A percentile compares a stretch with the other conserved stretches of the same genome.
Conservation (phyloP, 2,113 vertebrate species). For the Anoura caudifer region DNA sequence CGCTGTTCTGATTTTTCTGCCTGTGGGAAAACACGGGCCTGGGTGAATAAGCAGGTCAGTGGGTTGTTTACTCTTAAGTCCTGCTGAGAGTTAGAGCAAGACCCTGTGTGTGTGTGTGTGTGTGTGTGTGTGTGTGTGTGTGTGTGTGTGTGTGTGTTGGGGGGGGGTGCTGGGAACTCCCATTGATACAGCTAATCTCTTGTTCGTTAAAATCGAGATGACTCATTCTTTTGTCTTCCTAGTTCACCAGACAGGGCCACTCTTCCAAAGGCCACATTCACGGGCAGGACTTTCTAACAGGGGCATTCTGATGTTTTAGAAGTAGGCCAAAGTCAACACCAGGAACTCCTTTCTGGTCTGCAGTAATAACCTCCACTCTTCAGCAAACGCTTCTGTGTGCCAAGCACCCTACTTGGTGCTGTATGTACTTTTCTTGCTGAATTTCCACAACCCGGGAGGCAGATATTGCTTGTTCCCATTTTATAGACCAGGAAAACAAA, state of each 20-base stretch:
- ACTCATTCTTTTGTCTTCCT: not conserved
- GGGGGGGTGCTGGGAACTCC: not conserved
- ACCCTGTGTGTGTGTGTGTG: not conserved
- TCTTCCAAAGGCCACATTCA: conserved; percentile 25
- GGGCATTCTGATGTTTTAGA: conserved; percentile 33
- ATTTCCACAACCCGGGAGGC: not conserved
- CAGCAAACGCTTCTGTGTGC: not conserved
- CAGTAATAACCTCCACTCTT: not conserved
- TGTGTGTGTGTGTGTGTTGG: no score
- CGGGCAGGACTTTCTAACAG: not conserved
- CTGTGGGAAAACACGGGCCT: not conserved
- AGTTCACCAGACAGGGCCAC: not conserved
- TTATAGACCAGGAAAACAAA: not conserved
- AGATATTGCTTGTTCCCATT: not conserved
- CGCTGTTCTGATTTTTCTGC: not conserved
- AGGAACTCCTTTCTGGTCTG: not conserved
- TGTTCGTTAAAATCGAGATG: not conserved
- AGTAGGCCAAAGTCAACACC: conserved; percentile 37
- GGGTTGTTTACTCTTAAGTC: not conserved
- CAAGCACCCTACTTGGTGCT: not conserved
- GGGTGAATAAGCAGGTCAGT: conserved; percentile 7
- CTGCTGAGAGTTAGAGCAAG: not conserved
- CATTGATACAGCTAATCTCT: not conserved
- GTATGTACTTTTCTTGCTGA: not conserved
- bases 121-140: not conserved